Base-by-base conservation (phyloP, 2,113 vertebrate genomes). In the Nyctibius bracteatus region DNA sequence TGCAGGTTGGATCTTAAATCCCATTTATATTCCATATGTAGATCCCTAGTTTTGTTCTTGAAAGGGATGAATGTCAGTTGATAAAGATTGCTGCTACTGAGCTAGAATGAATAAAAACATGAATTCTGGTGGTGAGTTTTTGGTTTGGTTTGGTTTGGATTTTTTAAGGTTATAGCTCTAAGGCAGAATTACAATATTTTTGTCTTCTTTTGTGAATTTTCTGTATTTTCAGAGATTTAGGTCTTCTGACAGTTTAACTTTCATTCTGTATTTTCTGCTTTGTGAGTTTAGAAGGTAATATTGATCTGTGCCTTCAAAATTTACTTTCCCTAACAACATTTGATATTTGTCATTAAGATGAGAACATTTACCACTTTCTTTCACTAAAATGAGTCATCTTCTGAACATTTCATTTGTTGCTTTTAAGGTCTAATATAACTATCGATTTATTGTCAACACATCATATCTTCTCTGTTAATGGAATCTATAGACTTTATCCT, bases 401-500 rank as follows among this genome's bases (percentile, higher is more conserved):
- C 51, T 80, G 51, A 93, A 73, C 37, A 86, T 58, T 70, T 92
- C 22, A 59, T 94, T 86, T 80, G 71, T 65, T 95, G 66, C 65
- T 91, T 82, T 70, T 79, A 85, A 91, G 75, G 54, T 58, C 74
- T 88, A 80, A 83, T 73, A 22, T 49, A 90, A 77, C 46, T 70
- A 96, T 91, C 58, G 95, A 94, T 96, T 94, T 88, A 77, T 66
- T 90, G 94, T 84, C 91, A 94, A 46, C 58, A 70, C 51, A 41
- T 85, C 3, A 15, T 67, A 63, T 37, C 22, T 84, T 55, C 61
- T 31, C 39, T 77, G 31, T 66, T 90, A 83, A 93, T 83, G 71
- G 51, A 92, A 81, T 92, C 44, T 70, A 71, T 51, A 82, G 67
- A 73, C n/a, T 85, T 87, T 23, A 89, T 49, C 30, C 54, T 49